phyloP scores from a whole-genome alignment of 1,140 invertebrate species.

The Nixonia krombeini region DNA sequence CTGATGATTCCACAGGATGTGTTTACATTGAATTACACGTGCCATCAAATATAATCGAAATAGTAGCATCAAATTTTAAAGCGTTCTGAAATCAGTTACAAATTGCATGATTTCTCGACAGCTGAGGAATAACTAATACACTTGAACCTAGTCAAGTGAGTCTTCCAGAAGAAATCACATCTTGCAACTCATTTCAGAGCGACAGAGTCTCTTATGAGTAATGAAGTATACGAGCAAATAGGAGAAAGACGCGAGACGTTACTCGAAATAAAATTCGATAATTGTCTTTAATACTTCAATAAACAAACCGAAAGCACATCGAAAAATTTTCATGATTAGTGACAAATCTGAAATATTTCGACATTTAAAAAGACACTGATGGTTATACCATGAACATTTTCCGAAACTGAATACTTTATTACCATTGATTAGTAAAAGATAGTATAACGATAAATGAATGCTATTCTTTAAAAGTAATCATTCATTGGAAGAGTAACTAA shows the following conservation, averaged over 20 bases:
- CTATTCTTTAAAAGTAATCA: too few relatives aligned
- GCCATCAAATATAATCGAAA: conserved; percentile 6
- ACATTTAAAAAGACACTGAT: too few relatives aligned
- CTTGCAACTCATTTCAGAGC: conserved; percentile 15
- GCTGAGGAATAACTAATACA: conserved; percentile 48
- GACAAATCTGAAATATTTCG: neutral
- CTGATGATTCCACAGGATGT: neutral
- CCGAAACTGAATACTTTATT: too few relatives aligned
- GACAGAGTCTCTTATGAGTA: conserved; percentile 39
- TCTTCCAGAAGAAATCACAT: conserved; percentile 39
- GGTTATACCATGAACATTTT: too few relatives aligned
- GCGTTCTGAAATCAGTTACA: conserved; percentile 29
- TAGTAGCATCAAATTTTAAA: conserved; percentile 14
- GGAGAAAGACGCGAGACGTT: conserved; percentile 17
- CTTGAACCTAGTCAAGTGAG: conserved; percentile 63
- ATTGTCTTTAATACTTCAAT: neutral
- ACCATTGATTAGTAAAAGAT: too few relatives aligned
- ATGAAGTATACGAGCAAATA: conserved; percentile 23
- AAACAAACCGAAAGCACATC: neutral
- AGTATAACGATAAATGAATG: too few relatives aligned
- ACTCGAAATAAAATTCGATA: too few relatives aligned
- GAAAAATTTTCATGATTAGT: neutral
- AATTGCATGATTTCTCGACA: conserved; percentile 33
- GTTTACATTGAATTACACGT: conserved; percentile 24
- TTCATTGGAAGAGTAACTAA: too few relatives aligned